Conservation (phyloP, 2,888 invertebrate species). For the Mythimna loreyi region DNA sequence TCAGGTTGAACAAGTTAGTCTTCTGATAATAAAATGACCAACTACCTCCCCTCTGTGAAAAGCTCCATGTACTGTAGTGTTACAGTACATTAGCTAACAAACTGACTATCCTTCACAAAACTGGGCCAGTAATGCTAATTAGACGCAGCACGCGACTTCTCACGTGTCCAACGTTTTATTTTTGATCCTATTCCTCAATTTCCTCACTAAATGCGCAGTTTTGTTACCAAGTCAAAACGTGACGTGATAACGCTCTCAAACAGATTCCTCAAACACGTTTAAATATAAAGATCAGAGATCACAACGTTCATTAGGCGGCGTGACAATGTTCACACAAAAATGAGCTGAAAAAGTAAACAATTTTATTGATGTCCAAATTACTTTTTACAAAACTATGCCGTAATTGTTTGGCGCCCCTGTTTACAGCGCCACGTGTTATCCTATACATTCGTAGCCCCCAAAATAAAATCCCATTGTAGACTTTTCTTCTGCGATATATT, state of each 20-base stretch:
- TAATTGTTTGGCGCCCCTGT: conserved; percentile 40
- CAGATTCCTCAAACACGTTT: conserved; percentile 2
- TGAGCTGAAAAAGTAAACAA: conserved; percentile 24
- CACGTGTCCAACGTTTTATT: conserved; percentile 50
- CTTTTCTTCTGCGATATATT: conserved; percentile 57
- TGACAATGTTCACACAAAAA: conserved; percentile 4
- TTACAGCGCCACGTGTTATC: conserved; percentile 40
- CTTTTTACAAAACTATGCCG: conserved; percentile 22
- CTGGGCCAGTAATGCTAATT: conserved; percentile 42
- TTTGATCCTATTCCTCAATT: conserved; percentile 50
- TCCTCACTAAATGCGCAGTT: conserved; percentile 56
- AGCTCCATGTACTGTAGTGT: background rate
- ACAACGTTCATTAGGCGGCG: background rate
- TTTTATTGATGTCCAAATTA: conserved; percentile 38
- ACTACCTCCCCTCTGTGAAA: background rate
- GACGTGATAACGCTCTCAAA: conserved; percentile 42
- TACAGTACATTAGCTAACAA: conserved; percentile 14
- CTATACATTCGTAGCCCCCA: conserved; percentile 43
- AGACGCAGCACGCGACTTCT: conserved; percentile 39
- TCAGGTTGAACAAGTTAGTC: background rate
- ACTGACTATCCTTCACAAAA: conserved; percentile 39
- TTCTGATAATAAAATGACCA: conserved; percentile 4
- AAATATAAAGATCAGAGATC: background rate
- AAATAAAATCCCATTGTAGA: conserved; percentile 60
- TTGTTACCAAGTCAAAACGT: conserved; percentile 44